Conservation (phyloP, 2,113 vertebrate species). For the Probosciger aterrimus region DNA sequence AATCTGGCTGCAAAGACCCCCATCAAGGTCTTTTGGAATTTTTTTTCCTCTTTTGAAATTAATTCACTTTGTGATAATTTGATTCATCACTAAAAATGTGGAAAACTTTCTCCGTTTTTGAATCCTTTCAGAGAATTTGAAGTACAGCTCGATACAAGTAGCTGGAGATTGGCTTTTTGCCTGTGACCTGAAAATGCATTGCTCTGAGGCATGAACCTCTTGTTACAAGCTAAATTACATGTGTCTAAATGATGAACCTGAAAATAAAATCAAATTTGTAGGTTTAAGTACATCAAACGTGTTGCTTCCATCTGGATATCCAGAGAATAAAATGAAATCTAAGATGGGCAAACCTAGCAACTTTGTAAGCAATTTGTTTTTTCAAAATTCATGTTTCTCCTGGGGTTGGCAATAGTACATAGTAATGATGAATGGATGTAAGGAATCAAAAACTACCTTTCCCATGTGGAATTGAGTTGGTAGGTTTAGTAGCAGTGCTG, state of each 20-base stretch:
- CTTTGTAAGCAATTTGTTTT: neutral
- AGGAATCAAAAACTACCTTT: neutral
- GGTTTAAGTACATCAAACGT: neutral
- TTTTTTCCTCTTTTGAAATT: neutral
- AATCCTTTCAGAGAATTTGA: neutral
- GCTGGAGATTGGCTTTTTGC: neutral
- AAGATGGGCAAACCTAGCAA: neutral
- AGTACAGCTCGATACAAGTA: neutral
- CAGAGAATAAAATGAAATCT: neutral
- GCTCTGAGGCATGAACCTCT: neutral
- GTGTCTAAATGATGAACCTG: neutral
- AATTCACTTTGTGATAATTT: neutral
- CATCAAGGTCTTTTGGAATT: neutral
- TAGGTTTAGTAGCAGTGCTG: neutral
- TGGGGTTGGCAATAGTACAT: neutral
- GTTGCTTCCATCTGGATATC: neutral
- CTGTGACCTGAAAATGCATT: neutral
- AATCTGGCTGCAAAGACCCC: neutral
- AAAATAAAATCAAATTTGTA: constrained; percentile 20
- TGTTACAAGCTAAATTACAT: neutral
- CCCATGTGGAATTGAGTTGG: accelerated
- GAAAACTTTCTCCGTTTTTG: neutral
- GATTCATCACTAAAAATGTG: neutral
- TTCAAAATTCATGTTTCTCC: neutral
- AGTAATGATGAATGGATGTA: neutral